phyloP scores from a whole-genome alignment of 2,797 vertebrate species.

The Scolopax rusticola region DNA sequence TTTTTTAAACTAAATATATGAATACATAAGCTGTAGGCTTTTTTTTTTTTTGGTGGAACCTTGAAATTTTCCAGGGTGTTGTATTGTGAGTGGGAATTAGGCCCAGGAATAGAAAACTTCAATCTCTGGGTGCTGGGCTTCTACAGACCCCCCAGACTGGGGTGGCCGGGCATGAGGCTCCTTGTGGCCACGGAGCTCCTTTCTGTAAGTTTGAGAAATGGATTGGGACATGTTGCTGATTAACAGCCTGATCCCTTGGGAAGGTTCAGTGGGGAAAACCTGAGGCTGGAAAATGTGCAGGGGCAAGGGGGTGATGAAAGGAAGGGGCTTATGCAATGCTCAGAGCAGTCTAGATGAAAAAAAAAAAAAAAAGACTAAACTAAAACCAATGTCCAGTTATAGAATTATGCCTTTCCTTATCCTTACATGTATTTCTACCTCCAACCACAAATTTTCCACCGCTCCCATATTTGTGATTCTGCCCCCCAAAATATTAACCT shows the following conservation, averaged over 20 bases:
- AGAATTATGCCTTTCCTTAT: not conserved
- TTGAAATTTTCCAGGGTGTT: not conserved
- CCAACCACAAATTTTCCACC: not conserved
- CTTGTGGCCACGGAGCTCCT: fast-evolving
- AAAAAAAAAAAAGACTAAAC: not conserved
- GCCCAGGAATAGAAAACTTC: not conserved
- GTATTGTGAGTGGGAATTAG: not conserved
- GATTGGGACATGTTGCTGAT: not conserved
- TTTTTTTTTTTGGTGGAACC: not conserved
- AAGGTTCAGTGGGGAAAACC: not conserved
- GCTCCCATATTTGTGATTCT: not conserved
- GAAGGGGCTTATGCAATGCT: not conserved
- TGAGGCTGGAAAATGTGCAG: not conserved
- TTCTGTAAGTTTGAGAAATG: not conserved
- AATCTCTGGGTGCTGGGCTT: not conserved
- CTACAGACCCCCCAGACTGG: not conserved
- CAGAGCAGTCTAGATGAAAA: not conserved
- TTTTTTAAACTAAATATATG: not conserved
- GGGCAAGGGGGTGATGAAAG: not conserved
- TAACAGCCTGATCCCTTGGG: fast-evolving
- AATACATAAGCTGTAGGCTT: not conserved
- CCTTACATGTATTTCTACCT: not conserved
- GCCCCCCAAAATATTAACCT: not conserved
- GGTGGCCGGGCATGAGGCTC: not conserved
- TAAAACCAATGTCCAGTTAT: not conserved